Conservation (phyloP, 2,888 invertebrate species). For the Napeogenes inachia region DNA sequence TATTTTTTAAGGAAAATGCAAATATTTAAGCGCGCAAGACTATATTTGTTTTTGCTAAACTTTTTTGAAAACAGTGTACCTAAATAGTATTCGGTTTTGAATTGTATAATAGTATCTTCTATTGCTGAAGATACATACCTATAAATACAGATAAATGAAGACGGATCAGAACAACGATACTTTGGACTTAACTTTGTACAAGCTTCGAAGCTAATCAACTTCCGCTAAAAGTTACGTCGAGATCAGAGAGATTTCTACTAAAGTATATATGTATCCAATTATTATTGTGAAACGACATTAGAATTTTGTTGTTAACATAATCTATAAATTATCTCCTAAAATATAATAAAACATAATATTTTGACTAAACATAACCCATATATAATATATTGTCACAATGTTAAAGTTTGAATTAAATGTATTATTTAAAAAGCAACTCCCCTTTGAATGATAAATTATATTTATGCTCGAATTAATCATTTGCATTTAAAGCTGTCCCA, state of each 20-base stretch:
- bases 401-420: neutral
- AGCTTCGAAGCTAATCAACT: neutral
- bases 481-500: conserved; percentile 21
- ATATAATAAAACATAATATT: no score
- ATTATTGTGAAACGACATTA: neutral
- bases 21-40: neutral
- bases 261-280: neutral
- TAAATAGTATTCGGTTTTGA: neutral
- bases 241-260: neutral
- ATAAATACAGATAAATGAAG: neutral
- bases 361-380: no score
- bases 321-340: no score
- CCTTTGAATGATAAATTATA: conserved; percentile 18
- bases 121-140: neutral
- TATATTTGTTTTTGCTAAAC: neutral
- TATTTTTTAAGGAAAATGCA: neutral
- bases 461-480: conserved; percentile 18
- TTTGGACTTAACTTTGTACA: neutral
- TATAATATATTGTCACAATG: no score
- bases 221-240: neutral
- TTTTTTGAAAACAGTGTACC: neutral
- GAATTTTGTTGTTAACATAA: neutral
- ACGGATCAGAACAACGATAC: neutral
- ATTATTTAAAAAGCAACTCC: conserved; percentile 11
- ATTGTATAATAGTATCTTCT: no score